Evolutionary conservation across 1,140 invertebrate genomes (phyloP).

Genomic region (Drosophila prosaltans): DNA sequence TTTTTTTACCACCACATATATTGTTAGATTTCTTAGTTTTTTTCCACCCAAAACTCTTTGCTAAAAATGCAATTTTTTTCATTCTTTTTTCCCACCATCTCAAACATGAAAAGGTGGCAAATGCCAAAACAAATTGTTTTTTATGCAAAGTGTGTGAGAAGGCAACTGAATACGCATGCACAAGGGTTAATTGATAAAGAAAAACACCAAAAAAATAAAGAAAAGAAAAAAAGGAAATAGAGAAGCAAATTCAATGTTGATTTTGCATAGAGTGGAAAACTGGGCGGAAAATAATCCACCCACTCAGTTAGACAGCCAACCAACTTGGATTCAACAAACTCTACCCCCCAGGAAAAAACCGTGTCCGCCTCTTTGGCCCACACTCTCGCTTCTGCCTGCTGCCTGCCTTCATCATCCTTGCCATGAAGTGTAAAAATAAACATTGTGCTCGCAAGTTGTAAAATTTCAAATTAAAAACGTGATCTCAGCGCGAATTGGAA

Average conservation of each 20-base stretch:
- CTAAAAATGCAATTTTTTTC: conserved; percentile 25
- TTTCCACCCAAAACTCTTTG: conserved; percentile 28
- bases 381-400: background rate
- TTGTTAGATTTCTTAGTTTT: conserved; percentile 2
- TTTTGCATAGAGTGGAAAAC: conserved; percentile 46
- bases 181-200: conserved; percentile 54
- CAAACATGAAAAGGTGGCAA: conserved; percentile 32
- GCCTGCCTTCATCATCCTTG: background rate
- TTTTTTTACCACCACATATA: background rate
- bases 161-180: conserved; percentile 28
- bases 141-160: conserved; percentile 43
- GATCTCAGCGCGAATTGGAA: conserved; percentile 81
- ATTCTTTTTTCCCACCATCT: background rate
- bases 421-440: conserved; percentile 63
- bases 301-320: conserved; percentile 25
- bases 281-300: conserved; percentile 40
- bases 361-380: background rate
- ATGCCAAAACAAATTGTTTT: conserved; percentile 69
- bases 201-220: conserved; percentile 25
- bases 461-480: conserved; percentile 82
- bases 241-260: conserved; percentile 52
- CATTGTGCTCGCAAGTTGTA: conserved; percentile 80
- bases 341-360: too few species aligned
- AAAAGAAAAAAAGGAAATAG: background rate
- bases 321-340: background rate